Evolutionary conservation across 2,888 invertebrate species (phyloP).

Genomic region (Epinotia nisella): DNA sequence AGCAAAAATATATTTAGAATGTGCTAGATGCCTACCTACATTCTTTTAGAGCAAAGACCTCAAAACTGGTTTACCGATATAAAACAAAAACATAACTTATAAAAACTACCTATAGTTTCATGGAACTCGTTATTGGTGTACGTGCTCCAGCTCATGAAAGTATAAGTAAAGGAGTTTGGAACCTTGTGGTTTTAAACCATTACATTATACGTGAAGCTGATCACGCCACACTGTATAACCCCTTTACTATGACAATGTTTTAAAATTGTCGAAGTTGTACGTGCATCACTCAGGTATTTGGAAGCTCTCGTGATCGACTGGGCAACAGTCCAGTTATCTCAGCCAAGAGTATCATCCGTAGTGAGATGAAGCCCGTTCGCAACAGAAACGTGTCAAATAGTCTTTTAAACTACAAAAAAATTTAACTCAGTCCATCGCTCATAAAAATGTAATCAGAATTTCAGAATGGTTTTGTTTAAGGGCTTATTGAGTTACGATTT

Average conservation of each 20-base stretch:
- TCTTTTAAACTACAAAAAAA: too few species aligned
- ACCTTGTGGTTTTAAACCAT: constrained; percentile 11
- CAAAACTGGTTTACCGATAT: background rate
- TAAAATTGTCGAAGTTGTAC: background rate
- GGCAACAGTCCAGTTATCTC: constrained; percentile 31
- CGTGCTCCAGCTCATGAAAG: constrained; percentile 20
- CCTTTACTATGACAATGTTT: background rate
- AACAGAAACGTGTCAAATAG: too few species aligned
- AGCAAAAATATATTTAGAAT: background rate
- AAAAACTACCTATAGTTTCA: background rate
- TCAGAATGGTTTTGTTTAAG: too few species aligned
- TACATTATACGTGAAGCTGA: constrained; percentile 9
- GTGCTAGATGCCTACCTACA: background rate
- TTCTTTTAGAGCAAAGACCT: background rate
- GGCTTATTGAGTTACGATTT: too few species aligned
- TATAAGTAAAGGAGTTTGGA: background rate
- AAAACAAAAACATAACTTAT: background rate
- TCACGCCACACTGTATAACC: constrained; percentile 4
- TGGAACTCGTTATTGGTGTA: constrained; percentile 1
- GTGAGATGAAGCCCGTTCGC: background rate
- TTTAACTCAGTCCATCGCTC: too few species aligned
- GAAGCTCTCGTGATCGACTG: constrained; percentile 39
- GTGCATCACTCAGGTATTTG: constrained; percentile 29
- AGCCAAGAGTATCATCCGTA: constrained; percentile 28
- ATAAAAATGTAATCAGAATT: too few species aligned